Evolutionary conservation across 2,113 vertebrate species (phyloP).

Genomic region (Silurus asotus): DNA sequence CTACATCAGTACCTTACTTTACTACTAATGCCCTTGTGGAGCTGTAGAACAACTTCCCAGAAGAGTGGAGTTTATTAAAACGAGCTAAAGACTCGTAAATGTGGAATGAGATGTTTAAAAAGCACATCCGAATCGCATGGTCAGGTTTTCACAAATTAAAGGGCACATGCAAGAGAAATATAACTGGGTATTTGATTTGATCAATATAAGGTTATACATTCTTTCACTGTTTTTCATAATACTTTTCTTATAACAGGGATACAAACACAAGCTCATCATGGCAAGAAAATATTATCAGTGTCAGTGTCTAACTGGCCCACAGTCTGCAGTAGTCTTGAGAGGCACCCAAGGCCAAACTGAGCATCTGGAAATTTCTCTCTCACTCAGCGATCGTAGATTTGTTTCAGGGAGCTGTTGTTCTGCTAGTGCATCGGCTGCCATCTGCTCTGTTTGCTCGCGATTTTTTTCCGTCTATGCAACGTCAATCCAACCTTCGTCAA

Average conservation of each 20-base stretch:
- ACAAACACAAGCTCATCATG: not conserved
- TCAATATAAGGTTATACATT: not conserved
- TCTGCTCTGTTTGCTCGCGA: constrained; percentile 44
- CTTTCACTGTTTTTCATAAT: not conserved
- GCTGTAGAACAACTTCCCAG: too few species aligned
- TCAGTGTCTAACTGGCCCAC: not conserved
- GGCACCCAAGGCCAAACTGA: constrained; percentile 2
- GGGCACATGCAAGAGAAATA: not conserved
- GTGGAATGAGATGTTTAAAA: too few species aligned
- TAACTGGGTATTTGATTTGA: not conserved
- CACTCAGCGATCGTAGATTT: constrained; percentile 32
- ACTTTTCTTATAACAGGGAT: not conserved
- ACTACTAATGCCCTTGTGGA: too few species aligned
- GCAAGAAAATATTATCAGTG: not conserved
- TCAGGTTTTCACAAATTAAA: too few species aligned
- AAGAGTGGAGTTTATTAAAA: too few species aligned
- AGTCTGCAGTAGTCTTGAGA: not conserved
- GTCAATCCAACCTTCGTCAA: not conserved
- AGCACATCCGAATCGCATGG: too few species aligned
- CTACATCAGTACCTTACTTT: too few species aligned
- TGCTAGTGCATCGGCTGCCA: constrained; percentile 44
- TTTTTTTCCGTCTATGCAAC: constrained; percentile 7
- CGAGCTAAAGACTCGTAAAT: too few species aligned
- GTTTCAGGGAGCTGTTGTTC: constrained; percentile 40
- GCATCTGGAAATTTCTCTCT: constrained; percentile 33